Conservation (phyloP, 2,113 vertebrate genomes). For the Leiothrix lutea region DNA sequence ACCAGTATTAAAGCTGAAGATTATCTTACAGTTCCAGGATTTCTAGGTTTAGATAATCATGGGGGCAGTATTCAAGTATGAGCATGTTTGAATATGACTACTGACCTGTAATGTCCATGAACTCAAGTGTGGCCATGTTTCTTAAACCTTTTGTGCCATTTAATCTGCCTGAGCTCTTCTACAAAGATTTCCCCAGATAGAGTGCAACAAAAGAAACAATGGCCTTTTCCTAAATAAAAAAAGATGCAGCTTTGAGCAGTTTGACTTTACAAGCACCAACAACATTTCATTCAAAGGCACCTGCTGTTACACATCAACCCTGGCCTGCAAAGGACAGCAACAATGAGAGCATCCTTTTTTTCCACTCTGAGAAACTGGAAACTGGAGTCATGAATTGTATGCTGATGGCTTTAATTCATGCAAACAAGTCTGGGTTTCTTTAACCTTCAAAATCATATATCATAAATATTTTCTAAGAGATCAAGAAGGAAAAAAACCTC, state of each 20-base stretch:
- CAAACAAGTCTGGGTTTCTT: constrained; percentile 18
- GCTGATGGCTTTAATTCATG: constrained; percentile 49
- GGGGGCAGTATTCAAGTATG: neutral
- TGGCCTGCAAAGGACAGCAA: constrained; percentile 28
- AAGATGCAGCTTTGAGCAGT: neutral
- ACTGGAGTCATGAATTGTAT: neutral
- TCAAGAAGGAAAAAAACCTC: neutral
- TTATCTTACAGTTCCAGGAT: neutral
- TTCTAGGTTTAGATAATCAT: neutral
- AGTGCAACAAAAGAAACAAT: constrained; percentile 55
- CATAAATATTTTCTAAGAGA: neutral
- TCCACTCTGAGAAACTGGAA: constrained; percentile 12
- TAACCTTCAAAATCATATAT: constrained; percentile 27
- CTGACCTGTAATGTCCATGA: neutral
- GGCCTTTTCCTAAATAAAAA: constrained; percentile 52
- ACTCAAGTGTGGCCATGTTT: neutral
- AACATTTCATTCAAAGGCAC: constrained; percentile 55
- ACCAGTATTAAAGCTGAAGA: neutral
- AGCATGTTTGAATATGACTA: neutral
- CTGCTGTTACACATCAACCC: constrained; percentile 55
- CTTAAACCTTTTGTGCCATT: constrained; percentile 40
- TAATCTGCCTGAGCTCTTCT: constrained; percentile 41
- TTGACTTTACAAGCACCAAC: constrained; percentile 32
- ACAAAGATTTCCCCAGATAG: constrained; percentile 35
- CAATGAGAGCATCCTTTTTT: constrained; percentile 15